These are phyloP conservation scores for Psococerastis gibbosa DNA, from an alignment of 2,888 invertebrate species.

Conservation along the genomic window DNA sequence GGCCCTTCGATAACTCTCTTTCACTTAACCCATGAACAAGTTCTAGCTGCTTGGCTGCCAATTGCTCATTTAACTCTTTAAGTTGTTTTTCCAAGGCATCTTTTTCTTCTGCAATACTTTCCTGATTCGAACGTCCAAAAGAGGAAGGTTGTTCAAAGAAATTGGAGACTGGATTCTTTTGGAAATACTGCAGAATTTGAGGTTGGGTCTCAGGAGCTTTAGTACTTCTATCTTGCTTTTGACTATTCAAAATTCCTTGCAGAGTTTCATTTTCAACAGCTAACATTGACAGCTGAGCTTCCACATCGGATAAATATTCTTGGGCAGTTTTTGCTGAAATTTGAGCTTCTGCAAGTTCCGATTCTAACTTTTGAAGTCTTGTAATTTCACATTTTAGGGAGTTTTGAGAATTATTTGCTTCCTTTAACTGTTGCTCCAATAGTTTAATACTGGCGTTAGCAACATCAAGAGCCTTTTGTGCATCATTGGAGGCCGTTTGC, in stretches of 20 bases:
- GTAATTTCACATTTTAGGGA: conserved; percentile 16
- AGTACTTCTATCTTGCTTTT: background rate
- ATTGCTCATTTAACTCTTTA: background rate
- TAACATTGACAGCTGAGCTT: conserved; percentile 21
- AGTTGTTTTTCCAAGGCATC: too few relatives aligned
- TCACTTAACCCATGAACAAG: conserved; percentile 1
- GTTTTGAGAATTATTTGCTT: too few relatives aligned
- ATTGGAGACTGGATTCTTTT: background rate
- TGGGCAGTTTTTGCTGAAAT: conserved; percentile 17
- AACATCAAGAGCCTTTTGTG: conserved; percentile 15
- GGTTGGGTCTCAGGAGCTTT: background rate
- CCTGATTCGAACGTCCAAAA: too few relatives aligned
- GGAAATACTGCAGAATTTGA: too few relatives aligned
- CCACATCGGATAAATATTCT: conserved; percentile 22
- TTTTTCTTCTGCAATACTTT: too few relatives aligned
- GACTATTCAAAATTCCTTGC: conserved; percentile 24
- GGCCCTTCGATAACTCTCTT: too few relatives aligned
- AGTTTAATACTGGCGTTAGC: conserved; percentile 19
- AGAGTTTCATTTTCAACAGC: conserved; percentile 25
- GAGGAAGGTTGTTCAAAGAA: background rate
- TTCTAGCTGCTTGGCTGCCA: conserved; percentile 4
- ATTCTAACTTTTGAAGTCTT: conserved; percentile 22
- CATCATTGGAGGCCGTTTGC: background rate
- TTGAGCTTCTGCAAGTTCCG: conserved; percentile 20
- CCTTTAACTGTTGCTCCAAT: conserved; percentile 16